Conservation (phyloP, 2,888 invertebrate genomes). For the Cordilura impudica region DNA sequence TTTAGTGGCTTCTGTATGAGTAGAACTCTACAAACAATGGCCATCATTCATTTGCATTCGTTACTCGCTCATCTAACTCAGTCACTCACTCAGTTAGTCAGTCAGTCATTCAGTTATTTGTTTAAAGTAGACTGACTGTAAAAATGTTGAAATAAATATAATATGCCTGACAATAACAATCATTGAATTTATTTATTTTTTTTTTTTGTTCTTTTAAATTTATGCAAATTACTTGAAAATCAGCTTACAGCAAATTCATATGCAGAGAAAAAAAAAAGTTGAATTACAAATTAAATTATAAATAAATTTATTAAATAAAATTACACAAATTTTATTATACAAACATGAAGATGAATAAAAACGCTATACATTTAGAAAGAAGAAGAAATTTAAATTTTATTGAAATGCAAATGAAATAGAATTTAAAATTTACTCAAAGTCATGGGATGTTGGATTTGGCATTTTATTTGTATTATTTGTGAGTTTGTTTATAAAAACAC, state of each 20-base stretch:
- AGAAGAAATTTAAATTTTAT: neutral
- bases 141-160: neutral
- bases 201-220: slow-evolving; percentile 30
- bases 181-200: slow-evolving; percentile 36
- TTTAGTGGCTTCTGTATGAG: no score
- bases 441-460: neutral
- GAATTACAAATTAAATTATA: neutral
- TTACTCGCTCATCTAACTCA: neutral
- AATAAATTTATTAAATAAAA: neutral
- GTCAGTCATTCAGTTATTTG: slow-evolving; percentile 38
- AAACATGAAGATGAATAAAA: neutral
- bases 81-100: slow-evolving; percentile 27
- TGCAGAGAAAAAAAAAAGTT: slow-evolving; percentile 7
- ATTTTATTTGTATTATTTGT: no score
- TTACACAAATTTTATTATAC: neutral
- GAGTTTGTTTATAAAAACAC: no score
- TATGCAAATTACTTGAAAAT: slow-evolving; percentile 46
- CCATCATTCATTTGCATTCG: slow-evolving; percentile 27
- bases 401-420: neutral
- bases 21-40: slow-evolving; percentile 12
- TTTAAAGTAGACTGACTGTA: neutral
- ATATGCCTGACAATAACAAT: slow-evolving; percentile 17
- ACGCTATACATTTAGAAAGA: neutral
- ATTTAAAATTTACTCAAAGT: neutral
- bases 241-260: neutral